phyloP scores from a whole-genome alignment of 2,888 invertebrate genomes.

The Drosophila incognita region DNA sequence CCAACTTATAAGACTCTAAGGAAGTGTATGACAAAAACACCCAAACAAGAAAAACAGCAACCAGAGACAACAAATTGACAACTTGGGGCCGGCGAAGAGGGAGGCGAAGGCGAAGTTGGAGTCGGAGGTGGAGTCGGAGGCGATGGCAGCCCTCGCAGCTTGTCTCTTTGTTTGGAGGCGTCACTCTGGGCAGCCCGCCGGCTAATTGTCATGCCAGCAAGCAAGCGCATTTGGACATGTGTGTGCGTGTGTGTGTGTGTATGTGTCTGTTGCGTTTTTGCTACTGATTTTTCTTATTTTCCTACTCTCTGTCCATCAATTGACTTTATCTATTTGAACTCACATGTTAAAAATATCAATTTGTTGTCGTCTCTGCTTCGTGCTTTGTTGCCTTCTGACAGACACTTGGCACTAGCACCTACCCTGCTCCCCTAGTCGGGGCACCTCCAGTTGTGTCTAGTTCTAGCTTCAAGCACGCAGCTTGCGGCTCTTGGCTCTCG shows the following conservation, averaged over 20 bases:
- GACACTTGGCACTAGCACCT: conserved; percentile 40
- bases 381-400: conserved; percentile 50
- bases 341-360: conserved; percentile 78
- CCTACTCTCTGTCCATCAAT: conserved; percentile 74
- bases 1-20: not conserved
- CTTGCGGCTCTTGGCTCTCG: conserved; percentile 12
- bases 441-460: conserved; percentile 7
- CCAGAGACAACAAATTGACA: conserved; percentile 55
- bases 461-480: conserved; percentile 6
- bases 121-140: not conserved
- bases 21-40: conserved; percentile 1
- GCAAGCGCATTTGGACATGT: conserved; percentile 61
- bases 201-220: conserved; percentile 79
- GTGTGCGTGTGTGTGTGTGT: not conserved
- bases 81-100: conserved; percentile 41
- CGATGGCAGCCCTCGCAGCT: conserved; percentile 17
- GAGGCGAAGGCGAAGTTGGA: not conserved
- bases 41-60: conserved; percentile 28
- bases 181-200: conserved; percentile 67
- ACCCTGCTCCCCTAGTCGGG: not conserved
- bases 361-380: conserved; percentile 72
- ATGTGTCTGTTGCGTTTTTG: conserved; percentile 37
- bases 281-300: conserved; percentile 77
- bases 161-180: conserved; percentile 73
- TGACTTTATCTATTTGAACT: conserved; percentile 80